Evolutionary conservation across 2,888 invertebrate genomes (phyloP), one percentile per base, ranked within the genome.

Genomic region (Perdita meconis): DNA sequence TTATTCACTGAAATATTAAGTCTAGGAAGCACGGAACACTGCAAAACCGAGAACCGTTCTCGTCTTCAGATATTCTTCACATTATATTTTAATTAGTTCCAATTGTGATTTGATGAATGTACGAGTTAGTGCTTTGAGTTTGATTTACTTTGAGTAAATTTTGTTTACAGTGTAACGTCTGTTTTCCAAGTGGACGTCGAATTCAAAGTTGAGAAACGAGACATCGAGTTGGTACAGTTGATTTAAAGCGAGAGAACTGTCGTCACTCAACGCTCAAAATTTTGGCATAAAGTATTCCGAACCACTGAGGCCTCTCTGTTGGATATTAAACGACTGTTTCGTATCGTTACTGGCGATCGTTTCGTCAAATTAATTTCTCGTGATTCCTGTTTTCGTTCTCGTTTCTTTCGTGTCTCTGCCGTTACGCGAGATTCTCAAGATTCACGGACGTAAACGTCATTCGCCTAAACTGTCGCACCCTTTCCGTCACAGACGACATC

Each of bases 341-440:
- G 16, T 44, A 63, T 76, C 70, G 61, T 78, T 76, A 57, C 44
- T 8, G n/a, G 50, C 26, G 60, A 59, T 63, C 65, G 30, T 59
- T n/a, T 44, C 16, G 70, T 77, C 77, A 71, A 66, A 63, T 70
- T 70, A 76, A 76, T 70, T 65, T 24, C 12, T 66, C 64, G 67
- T 19, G 44, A 64, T 42, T 55, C 44, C 55, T 59, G 38, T 44
- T 57, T 67, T 56, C 56, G 30, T 19, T 36, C 16, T 19, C 10
- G 34, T 53, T 59, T 71, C 60, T 60, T 65, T 65, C 53, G 42
- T 12, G 38, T 50, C 69, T 42, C 59, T 34, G 30, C 34, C 10
- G 8, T 2, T 34, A 6, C 34, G 2, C 16, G 38, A 0, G 5
- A 26, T 30, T 13, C 26, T 8, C 40, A 16, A 24, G 55, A 47